Base-by-base conservation (phyloP, 2,888 invertebrate species). In the Leptinotarsa haldemani region DNA sequence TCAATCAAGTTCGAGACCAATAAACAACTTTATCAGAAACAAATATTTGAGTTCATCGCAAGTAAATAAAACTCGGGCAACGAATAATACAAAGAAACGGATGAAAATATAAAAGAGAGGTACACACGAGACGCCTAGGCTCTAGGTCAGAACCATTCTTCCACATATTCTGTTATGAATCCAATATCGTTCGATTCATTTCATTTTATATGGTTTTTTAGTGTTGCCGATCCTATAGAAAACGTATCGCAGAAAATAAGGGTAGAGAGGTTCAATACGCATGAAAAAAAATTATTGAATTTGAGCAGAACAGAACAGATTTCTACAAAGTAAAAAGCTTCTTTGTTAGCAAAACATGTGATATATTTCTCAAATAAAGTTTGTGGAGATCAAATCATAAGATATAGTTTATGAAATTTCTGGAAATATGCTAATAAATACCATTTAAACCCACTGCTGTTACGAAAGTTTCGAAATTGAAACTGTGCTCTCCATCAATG, bases 141-240 rank as follows among this genome's bases (percentile, higher is more conserved):
- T 15, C 22, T 56, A 13, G 22, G 20, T 22, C 56, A 56, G 20
- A 56, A 22, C 22, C 56, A 56, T 56, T 56, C 56, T 22, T 25
- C 56, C 56, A 56, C 56, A 56, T 22, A 56, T 56, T 56, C 56
- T 22, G 56, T 56, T 56, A 56, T 56, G 56, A 56, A 56, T 56
- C 56, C 22, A 56, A 56, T 56, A 56, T 56, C 15, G 56, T 15
- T 22, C 56, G 56, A 56, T 22, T 56, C 56, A 22, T 56, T 56
- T 22, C 56, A 56, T 56, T 56, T 56, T 25, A 22, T 56, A 22
- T 56, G 22, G 22, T 56, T 22, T 50, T 56, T 56, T 56, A 56
- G 15, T 56, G 56, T 56, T 56, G 18, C 15, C 22, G 25, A 22
- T 1, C 22, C 20, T 22, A 56, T 15, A 56, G 15, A 56, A 20